Base-by-base conservation (phyloP, 2,888 invertebrate species). In the Nycteola revayana region DNA sequence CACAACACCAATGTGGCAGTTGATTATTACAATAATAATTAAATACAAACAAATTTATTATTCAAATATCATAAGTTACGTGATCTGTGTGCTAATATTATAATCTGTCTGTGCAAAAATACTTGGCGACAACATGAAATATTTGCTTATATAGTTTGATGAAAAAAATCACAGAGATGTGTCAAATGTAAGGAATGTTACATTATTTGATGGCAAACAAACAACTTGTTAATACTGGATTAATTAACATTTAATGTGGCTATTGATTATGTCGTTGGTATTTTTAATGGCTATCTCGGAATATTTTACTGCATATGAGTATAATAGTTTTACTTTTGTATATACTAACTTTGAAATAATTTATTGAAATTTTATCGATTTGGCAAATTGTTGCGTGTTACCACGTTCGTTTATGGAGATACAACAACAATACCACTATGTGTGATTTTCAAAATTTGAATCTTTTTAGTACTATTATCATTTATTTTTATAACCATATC, bases 141-240 rank as follows among this genome's bases (percentile, higher is more conserved):
- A 59, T 83, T 82, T 82, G 73, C 69, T 25, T 34, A 48, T 37
- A 60, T 48, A 62, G 75, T 81, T 78, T 75, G 74, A 71, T 61
- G n/a, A 65, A 69, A 77, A 75, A 57, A 66, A 36, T 79, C 65
- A 54, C 78, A 60, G 51, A 62, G 49, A 74, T 59, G 62, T 79
- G 79, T 70, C 72, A 77, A 76, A 68, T 59, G 65, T 48, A 52
- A 54, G 69, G 71, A 68, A 77, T 77, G 67, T 65, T 43, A 69
- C 50, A 56, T 64, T 74, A 61, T 75, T 55, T 57, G 50, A 64
- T 57, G 49, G 34, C 45, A 55, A 60, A 62, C 47, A 60, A 44
- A 49, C 49, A 39, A 56, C 46, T 55, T 32, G 55, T 52, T 51
- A 52, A 60, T 60, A 53, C 53, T 47, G 49, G 56, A 61, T 61